Evolutionary conservation across 2,888 invertebrate species (phyloP).

Genomic region (Sisyra terminalis): DNA sequence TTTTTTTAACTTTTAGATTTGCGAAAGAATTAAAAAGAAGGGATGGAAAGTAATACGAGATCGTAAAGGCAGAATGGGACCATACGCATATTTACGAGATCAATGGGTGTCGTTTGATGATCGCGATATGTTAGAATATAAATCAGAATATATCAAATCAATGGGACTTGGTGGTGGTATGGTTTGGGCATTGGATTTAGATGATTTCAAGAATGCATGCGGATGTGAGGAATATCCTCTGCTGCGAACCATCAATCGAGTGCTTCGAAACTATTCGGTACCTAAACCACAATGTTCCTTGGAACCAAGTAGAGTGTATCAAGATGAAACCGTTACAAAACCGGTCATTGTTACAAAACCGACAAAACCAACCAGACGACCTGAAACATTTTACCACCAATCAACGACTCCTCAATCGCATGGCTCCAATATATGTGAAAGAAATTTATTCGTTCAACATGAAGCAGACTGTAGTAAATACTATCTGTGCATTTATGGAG

Average conservation of each 20-base stretch:
- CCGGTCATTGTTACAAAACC: constrained; percentile 8
- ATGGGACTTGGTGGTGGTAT: constrained; percentile 73
- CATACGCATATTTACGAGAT: constrained; percentile 65
- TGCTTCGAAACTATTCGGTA: constrained; percentile 48
- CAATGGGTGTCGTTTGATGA: constrained; percentile 95
- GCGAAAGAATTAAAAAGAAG: constrained; percentile 53
- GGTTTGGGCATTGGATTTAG: constrained; percentile 81
- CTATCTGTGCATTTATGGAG: constrained; percentile 62
- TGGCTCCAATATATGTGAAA: constrained; percentile 27
- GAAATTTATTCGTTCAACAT: constrained; percentile 41
- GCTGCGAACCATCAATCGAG: constrained; percentile 62
- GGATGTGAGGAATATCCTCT: constrained; percentile 70
- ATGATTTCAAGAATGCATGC: constrained; percentile 70
- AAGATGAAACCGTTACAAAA: constrained; percentile 9
- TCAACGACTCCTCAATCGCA: constrained; percentile 3
- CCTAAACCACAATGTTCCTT: constrained; percentile 45
- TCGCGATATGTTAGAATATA: constrained; percentile 63
- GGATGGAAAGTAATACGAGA: constrained; percentile 70
- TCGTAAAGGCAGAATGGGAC: constrained; percentile 67
- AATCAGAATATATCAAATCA: constrained; percentile 63
- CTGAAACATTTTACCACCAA: not conserved
- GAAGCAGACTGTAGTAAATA: constrained; percentile 58
- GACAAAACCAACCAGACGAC: not conserved
- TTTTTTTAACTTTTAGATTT: constrained; percentile 40
- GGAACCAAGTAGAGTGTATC: constrained; percentile 18